Base-by-base conservation (phyloP, 2,113 vertebrate species). In the Bubo scandiacus region DNA sequence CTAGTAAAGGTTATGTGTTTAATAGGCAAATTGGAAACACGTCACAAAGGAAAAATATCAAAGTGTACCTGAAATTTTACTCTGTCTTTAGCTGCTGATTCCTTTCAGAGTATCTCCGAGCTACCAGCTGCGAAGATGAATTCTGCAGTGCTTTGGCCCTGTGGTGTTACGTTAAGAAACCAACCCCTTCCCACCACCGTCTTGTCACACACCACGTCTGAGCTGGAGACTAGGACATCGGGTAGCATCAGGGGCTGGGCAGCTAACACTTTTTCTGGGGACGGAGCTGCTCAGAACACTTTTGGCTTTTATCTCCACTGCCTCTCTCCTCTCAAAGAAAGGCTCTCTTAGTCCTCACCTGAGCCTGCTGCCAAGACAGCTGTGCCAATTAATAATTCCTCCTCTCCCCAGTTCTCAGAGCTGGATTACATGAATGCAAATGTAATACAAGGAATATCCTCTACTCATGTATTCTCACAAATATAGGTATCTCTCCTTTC, bases 141-240 rank as follows among this genome's bases (percentile, higher is more conserved):
- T 49, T 67, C 43, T 66, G 87, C 51, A 74, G 68, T 4, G 2
- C 21, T 82, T 57, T 19, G 59, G 36, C 27, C 54, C 78, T 52
- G 40, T 30, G 29, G 18, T 30, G 43, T 8, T 57, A 29, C 15
- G 3, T 30, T 30, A 59, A 30, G 36, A 12, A 71, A 72, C 34
- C 7, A 1, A 59, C 5, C 43, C 57, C 32, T 65, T 36, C 61
- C 54, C 36, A 74, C 23, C 92, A 30, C 57, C 1, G 1, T 5
- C 65, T 54, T 1, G 1, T 29, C 79, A 42, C 0, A 1, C 45
- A 6, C 32, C 59, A 7, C 0, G 0, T 30, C 77, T 38, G 26
- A 78, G 59, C 55, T 59, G 72, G 25, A 75, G 34, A 81, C 32
- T 47, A 36, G 57, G 55, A 43, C 5, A 0, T 1, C 5, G 0